These are phyloP conservation scores for Apamea monoglypha DNA, from an alignment of 2,888 invertebrate species.

Conservation along the genomic window DNA sequence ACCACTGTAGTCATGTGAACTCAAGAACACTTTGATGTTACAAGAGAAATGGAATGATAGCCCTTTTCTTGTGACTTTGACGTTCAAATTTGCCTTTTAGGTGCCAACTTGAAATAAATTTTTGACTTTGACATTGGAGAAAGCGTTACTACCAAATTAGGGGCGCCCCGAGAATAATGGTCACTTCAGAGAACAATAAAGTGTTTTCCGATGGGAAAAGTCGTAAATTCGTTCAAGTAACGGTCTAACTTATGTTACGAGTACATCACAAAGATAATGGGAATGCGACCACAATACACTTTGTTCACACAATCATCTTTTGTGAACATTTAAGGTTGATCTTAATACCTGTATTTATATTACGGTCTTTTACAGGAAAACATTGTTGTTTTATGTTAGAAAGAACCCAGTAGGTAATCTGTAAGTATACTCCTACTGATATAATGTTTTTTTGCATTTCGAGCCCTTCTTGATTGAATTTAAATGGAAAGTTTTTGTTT, in stretches of 20 bases:
- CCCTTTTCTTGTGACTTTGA: not conserved
- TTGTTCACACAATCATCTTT: constrained; percentile 22
- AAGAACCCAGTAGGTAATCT: not conserved
- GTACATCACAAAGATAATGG: constrained; percentile 54
- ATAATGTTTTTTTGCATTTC: not conserved
- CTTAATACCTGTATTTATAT: not conserved
- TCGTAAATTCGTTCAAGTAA: constrained; percentile 20
- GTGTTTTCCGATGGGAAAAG: constrained; percentile 14
- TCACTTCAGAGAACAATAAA: constrained; percentile 13
- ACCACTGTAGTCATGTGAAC: not conserved
- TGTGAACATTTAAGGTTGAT: not conserved
- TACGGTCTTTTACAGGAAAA: not conserved
- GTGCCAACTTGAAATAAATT: too few relatives aligned
- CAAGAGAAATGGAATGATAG: not conserved
- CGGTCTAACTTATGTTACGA: constrained; percentile 13
- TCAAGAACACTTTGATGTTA: not conserved
- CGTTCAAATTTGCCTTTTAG: too few relatives aligned
- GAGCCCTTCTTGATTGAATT: not conserved
- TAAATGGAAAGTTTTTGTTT: not conserved
- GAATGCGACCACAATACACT: constrained; percentile 37
- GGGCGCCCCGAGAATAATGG: not conserved
- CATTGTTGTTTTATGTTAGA: not conserved
- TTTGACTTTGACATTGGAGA: not conserved
- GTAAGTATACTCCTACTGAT: not conserved
- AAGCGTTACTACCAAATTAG: constrained; percentile 34